These are phyloP conservation scores for Napeogenes inachia DNA, from an alignment of 2,888 invertebrate genomes.

Conservation along the genomic window DNA sequence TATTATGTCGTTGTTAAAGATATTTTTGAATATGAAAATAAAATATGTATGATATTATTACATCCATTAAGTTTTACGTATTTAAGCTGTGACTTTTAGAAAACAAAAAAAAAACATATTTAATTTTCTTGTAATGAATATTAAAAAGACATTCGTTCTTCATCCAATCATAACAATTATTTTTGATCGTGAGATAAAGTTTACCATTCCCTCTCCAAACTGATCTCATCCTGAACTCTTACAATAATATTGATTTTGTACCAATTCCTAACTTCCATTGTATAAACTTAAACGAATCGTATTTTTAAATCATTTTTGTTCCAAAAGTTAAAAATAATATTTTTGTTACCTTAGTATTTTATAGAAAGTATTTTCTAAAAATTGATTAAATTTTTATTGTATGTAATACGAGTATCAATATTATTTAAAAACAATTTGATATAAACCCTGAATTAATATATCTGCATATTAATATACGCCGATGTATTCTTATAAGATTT, in stretches of 20 bases:
- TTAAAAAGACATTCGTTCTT: neutral
- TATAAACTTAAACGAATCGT: neutral
- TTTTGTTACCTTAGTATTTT: neutral
- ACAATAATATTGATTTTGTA: constrained; percentile 4
- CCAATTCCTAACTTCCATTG: constrained; percentile 1
- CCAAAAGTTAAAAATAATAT: neutral
- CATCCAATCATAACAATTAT: neutral
- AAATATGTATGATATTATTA: too few species aligned
- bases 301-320: neutral
- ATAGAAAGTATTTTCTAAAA: neutral
- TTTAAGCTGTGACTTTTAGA: too few species aligned
- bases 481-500: too few species aligned
- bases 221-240: neutral
- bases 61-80: too few species aligned
- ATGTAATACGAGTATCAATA: too few species aligned
- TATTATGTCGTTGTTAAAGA: too few species aligned
- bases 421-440: too few species aligned
- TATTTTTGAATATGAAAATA: too few species aligned
- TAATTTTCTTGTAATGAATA: neutral
- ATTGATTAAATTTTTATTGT: neutral
- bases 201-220: neutral
- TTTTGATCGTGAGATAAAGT: neutral
- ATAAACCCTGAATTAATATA: too few species aligned
- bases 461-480: too few species aligned
- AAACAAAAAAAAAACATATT: too few species aligned